Evolutionary conservation across 2,888 invertebrate genomes (phyloP).

Genomic region (Sclerodermus sp.): DNA sequence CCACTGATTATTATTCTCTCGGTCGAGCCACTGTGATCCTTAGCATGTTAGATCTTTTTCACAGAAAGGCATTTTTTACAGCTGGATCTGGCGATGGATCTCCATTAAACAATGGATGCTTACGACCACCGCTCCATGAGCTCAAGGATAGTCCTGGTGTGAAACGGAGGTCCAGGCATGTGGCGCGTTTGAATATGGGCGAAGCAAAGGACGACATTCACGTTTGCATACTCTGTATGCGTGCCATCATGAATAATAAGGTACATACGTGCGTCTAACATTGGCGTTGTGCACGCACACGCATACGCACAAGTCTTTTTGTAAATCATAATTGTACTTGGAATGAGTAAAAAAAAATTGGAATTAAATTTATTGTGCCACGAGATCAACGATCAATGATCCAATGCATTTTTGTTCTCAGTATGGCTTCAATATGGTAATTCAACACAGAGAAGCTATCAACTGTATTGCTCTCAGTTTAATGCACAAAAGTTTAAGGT

Average conservation of each 20-base stretch:
- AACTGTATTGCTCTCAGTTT: slow-evolving; percentile 97
- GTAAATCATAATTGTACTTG: too few relatives aligned
- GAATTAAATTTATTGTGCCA: too few relatives aligned
- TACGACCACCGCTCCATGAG: slow-evolving; percentile 64
- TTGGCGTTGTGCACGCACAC: too few relatives aligned
- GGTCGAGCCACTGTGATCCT: too few relatives aligned
- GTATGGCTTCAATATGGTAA: slow-evolving; percentile 99
- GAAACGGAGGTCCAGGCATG: slow-evolving; percentile 78
- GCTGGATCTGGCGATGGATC: slow-evolving; percentile 44
- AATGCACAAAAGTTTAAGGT: slow-evolving; percentile 91
- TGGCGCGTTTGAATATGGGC: slow-evolving; percentile 89
- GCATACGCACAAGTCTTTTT: too few relatives aligned
- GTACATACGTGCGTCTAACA: too few relatives aligned
- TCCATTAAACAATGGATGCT: slow-evolving; percentile 53
- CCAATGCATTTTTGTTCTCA: slow-evolving; percentile 57
- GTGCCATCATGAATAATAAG: slow-evolving; percentile 99
- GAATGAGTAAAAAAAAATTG: too few relatives aligned
- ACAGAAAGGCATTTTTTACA: slow-evolving; percentile 10
- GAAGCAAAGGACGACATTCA: slow-evolving; percentile 98
- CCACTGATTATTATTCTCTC: background rate
- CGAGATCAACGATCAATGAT: too few relatives aligned
- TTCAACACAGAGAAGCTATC: slow-evolving; percentile 96
- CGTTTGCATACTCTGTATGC: slow-evolving; percentile 97
- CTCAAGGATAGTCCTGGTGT: slow-evolving; percentile 71
- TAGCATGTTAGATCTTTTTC: background rate